phyloP scores from a whole-genome alignment of 2,797 vertebrate species.

The Chaunax sp. region DNA sequence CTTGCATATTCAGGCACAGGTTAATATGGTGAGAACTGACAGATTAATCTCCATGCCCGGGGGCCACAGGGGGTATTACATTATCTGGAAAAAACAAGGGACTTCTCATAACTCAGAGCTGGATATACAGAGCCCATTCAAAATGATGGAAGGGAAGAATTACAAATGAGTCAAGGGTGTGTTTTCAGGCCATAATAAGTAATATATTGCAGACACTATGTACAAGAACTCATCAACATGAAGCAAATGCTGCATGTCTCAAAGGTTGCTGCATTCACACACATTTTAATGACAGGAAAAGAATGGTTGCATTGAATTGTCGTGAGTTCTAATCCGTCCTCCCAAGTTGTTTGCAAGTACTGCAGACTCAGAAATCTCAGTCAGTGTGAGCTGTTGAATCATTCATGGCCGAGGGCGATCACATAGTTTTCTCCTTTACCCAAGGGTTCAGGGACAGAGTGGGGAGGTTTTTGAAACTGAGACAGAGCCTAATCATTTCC shows the following conservation, averaged over 20 bases:
- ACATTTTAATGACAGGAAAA: conserved; percentile 19
- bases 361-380: conserved; percentile 52
- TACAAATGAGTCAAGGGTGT: conserved; percentile 27
- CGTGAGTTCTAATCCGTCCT: conserved; percentile 31
- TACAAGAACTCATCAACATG: conserved; percentile 26
- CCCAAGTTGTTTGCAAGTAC: conserved; percentile 37
- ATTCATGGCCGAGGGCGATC: conserved; percentile 62
- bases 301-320: conserved; percentile 8
- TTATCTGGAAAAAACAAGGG: conserved; percentile 37
- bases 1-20: conserved; percentile 23
- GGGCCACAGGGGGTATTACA: conserved; percentile 40
- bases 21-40: conserved; percentile 47
- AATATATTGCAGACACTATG: conserved; percentile 10
- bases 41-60: conserved; percentile 52
- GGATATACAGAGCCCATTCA: conserved; percentile 16
- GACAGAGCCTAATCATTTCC: conserved; percentile 21
- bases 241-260: conserved; percentile 3
- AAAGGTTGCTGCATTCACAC: background rate
- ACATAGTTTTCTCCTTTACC: conserved; percentile 43
- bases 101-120: conserved; percentile 42
- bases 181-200: conserved; percentile 30
- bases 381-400: conserved; percentile 63
- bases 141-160: conserved; percentile 26
- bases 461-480: conserved; percentile 34
- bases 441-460: conserved; percentile 47